Evolutionary conservation across 2,113 vertebrate genomes (phyloP).

Genomic region (Sceloporus undulatus): DNA sequence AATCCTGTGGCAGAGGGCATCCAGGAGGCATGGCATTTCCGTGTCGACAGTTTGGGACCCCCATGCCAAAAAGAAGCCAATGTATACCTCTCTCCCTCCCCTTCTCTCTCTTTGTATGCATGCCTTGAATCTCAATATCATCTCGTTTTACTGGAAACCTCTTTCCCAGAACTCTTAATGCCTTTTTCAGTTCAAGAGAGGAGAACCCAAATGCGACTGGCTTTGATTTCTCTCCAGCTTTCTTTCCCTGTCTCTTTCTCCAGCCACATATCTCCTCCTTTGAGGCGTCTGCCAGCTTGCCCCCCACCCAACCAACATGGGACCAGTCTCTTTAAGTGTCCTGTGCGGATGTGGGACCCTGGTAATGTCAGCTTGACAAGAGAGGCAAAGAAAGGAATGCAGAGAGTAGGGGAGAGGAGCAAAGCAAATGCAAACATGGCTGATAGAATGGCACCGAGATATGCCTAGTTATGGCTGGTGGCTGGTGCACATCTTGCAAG

Average conservation of each 20-base stretch:
- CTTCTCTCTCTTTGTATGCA: not conserved
- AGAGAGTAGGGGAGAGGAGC: too few relatives aligned
- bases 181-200: not conserved
- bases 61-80: conserved; percentile 45
- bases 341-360: too few relatives aligned
- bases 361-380: too few relatives aligned
- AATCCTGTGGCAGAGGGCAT: not conserved
- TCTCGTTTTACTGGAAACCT: not conserved
- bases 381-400: too few relatives aligned
- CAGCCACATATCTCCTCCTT: not conserved
- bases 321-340: too few relatives aligned
- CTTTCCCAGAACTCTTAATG: conserved; percentile 15
- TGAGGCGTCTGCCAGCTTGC: not conserved
- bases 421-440: too few relatives aligned
- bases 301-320: too few relatives aligned
- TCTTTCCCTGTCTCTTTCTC: too few relatives aligned
- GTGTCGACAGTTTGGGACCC: conserved; percentile 8
- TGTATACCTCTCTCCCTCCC: not conserved
- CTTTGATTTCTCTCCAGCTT: too few relatives aligned
- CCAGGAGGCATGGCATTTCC: not conserved
- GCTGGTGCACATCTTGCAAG: too few relatives aligned
- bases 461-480: too few relatives aligned
- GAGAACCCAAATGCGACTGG: not conserved
- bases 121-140: conserved; percentile 65
- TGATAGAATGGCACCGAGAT: too few relatives aligned